Evolutionary conservation across 2,888 invertebrate genomes (phyloP), one percentile per base, ranked within the genome.

Genomic region (Blera fallax): DNA sequence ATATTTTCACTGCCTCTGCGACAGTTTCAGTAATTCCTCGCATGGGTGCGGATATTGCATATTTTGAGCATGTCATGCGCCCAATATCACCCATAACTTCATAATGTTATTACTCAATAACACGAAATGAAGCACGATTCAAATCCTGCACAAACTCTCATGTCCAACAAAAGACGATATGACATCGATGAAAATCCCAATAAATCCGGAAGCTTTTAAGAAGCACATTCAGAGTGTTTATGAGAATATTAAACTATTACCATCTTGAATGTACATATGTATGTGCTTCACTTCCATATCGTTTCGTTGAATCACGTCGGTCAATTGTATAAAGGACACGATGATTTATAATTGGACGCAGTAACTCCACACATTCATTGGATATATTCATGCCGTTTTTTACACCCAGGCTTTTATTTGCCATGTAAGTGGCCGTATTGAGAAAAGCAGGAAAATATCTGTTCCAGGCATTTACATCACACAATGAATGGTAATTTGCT

Each of bases 401-500:
- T 60, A 78, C 43, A 60, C 40, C 11, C 48, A 8, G 14, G 14
- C n/a, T 72, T 83, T 72, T 62, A 78, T 73, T 78, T 60, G 50
- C 56, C 48, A 32, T 65, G 67, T 83, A 73, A 83, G 65, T 72
- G 64, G 64, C 43, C 70, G 48, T 65, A 50, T 56, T 54, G 43
- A 54, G 24, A 8, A 52, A 21, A 40, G 11, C 16, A 14, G 58
- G 50, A 34, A 58, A 64, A 54, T 73, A 80, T 84, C 80, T 80
- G 80, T 64, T 74, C n/a, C 34, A 58, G 74, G 50, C 80, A 65
- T 80, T 80, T 74, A 80, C 84, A 84, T 37, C 74, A 52, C 80
- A 84, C 70, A 70, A 80, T 84, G 74, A 84, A 84, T 84, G 64
- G 74, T 84, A 84, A 84, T 80, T 84, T 70, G 80, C 74, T 54